Conservation (phyloP, 2,888 invertebrate species). For the Drosophila cognata region DNA sequence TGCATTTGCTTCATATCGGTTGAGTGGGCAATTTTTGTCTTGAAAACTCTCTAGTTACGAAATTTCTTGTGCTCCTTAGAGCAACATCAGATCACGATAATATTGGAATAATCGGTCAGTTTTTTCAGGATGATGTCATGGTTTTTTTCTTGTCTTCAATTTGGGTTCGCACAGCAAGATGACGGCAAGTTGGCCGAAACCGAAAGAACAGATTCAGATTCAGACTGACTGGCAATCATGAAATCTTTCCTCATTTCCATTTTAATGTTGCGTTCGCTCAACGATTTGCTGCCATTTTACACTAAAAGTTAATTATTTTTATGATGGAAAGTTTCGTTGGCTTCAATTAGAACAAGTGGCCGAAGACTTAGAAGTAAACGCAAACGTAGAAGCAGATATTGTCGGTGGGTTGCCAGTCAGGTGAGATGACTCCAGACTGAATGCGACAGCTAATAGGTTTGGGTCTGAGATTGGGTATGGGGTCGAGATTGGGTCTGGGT, state of each 20-base stretch:
- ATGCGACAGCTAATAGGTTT: background rate
- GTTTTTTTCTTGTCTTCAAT: background rate
- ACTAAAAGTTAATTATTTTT: conserved; percentile 72
- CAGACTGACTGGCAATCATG: background rate
- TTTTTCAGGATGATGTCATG: background rate
- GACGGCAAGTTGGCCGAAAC: background rate
- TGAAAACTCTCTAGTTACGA: too few species aligned
- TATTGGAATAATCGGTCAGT: background rate
- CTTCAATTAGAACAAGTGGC: conserved; percentile 72
- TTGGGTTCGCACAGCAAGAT: background rate
- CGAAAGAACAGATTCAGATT: background rate
- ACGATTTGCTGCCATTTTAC: conserved; percentile 47
- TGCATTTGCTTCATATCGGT: background rate
- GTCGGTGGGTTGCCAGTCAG: conserved; percentile 26
- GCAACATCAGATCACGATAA: background rate
- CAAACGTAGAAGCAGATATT: conserved; percentile 17
- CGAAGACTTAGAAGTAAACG: background rate
- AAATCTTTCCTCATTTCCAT: conserved; percentile 35
- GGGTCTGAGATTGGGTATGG: too few species aligned
- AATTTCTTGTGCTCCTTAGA: background rate
- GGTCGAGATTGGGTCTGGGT: background rate
- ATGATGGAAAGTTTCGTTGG: conserved; percentile 75
- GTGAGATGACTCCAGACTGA: conserved; percentile 16
- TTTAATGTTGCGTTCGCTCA: conserved; percentile 5
- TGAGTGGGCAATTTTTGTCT: too few species aligned